These are phyloP conservation scores for Zoanthus sociatus DNA, from an alignment of 92 coral and sea anemone genomes.

Conservation along the genomic window DNA sequence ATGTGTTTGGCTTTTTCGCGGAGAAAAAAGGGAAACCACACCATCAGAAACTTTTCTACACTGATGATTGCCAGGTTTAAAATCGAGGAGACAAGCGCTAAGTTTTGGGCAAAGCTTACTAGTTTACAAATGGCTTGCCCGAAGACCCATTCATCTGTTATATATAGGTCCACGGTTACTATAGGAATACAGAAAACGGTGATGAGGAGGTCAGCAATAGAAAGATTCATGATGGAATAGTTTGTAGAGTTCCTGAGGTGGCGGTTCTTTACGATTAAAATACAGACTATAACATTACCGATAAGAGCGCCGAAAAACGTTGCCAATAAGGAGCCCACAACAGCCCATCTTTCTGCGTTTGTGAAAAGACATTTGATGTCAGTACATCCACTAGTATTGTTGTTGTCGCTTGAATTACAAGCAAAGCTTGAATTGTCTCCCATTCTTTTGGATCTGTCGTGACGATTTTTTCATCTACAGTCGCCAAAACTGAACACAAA, in stretches of 20 bases:
- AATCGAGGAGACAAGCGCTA: conserved; percentile 66
- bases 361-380: conserved; percentile 69
- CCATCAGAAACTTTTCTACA: conserved; percentile 79
- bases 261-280: conserved; percentile 61
- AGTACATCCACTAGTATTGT: conserved; percentile 37
- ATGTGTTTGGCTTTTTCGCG: conserved; percentile 73
- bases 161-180: conserved; percentile 61
- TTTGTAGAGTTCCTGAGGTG: conserved; percentile 75
- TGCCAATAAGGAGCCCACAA: conserved; percentile 47
- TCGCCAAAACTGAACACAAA: not conserved
- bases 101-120: conserved; percentile 64
- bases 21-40: conserved; percentile 75
- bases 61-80: conserved; percentile 71
- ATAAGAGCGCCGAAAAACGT: conserved; percentile 67
- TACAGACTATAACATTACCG: conserved; percentile 69
- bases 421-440: not conserved
- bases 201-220: conserved; percentile 76
- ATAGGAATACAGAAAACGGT: conserved; percentile 78
- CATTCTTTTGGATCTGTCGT: not conserved
- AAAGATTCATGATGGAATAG: conserved; percentile 74
- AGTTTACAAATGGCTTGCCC: conserved; percentile 70
- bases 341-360: conserved; percentile 53
- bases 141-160: conserved; percentile 68
- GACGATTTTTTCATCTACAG: not conserved
- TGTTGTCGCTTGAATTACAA: not conserved